Evolutionary conservation across 2,888 invertebrate species (phyloP), one percentile per base, ranked within the genome.

Genomic region (Acanthosepion lycidas): DNA sequence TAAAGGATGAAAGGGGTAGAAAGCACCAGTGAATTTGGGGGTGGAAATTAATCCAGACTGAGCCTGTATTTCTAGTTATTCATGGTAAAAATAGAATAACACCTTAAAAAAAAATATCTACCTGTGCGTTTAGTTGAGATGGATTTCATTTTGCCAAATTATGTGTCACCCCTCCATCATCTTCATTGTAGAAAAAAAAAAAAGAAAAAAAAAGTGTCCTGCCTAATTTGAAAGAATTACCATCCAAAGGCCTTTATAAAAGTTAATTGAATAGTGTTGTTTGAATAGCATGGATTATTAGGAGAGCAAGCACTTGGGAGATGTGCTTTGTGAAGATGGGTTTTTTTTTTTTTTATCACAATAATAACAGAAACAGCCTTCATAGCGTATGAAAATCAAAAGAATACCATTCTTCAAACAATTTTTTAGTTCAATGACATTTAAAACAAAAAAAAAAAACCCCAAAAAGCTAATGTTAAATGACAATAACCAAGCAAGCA

Each of bases 121-220:
- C 33, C 78, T 78, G 78, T 78, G 78, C 78, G 78, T 78, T 78
- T 78, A 78, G 78, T 78, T n/a, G 78, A 78, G 78, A 78, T 78
- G 78, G 78, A 78, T 78, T 33, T 78, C n/a, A 78, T n/a, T 78
- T 78, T 33, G n/a, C 33, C n/a, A 78, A 78, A 78, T 78, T 15
- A n/a, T 12, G 5, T 23, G 59, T 59, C 59, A 59, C 59, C 59
- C 12, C 78, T 9, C 12, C 78, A n/a, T 33, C 78, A 33, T 78
- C n/a, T 6, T 78, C 78, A 78, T n/a, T n/a, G 78, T n/a, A 78
- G n/a, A 78, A 6, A 78, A 78, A 78, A 20, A 59, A 23, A 23
- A 59, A 78, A 23, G 5, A 59, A 59, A n/a, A 15, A 12, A 33
- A 78, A 78, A 78, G 78, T 33, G n/a, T 78, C 78, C 78, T 78